These are phyloP conservation scores for Dasysyrphus albostriatus DNA, from an alignment of 2,888 invertebrate genomes.

Conservation along the genomic window DNA sequence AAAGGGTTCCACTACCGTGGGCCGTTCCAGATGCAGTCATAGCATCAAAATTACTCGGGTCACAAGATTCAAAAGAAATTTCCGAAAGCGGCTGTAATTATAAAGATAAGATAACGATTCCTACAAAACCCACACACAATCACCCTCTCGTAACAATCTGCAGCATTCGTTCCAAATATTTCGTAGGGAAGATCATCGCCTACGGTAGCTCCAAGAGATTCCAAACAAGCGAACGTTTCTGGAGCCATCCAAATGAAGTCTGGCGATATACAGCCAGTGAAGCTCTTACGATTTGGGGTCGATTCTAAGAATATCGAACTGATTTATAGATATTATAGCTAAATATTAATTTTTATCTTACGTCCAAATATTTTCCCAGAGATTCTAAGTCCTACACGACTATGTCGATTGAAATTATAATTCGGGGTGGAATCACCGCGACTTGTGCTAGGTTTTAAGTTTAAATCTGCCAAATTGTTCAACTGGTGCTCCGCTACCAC, in stretches of 20 bases:
- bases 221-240: slow-evolving; percentile 83
- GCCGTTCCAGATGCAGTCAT: slow-evolving; percentile 79
- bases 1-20: slow-evolving; percentile 78
- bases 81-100: slow-evolving; percentile 82
- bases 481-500: slow-evolving; percentile 83
- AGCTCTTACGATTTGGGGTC: slow-evolving; percentile 81
- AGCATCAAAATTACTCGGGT: slow-evolving; percentile 82
- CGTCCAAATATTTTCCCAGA: slow-evolving; percentile 77
- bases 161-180: slow-evolving; percentile 82
- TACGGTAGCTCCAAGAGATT: slow-evolving; percentile 82
- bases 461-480: slow-evolving; percentile 80
- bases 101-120: neutral
- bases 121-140: neutral
- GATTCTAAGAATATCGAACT: slow-evolving; percentile 72
- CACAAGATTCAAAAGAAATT: slow-evolving; percentile 83
- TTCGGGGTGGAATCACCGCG: slow-evolving; percentile 80
- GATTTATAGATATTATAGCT: neutral
- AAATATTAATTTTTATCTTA: slow-evolving; percentile 22
- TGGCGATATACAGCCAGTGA: slow-evolving; percentile 80
- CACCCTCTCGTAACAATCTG: slow-evolving; percentile 83
- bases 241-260: slow-evolving; percentile 83
- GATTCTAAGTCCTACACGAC: slow-evolving; percentile 81
- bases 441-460: slow-evolving; percentile 83
- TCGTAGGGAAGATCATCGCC: slow-evolving; percentile 83
- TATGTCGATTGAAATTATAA: slow-evolving; percentile 79